Percentiles rank a stretch among this genome's conserved stretches.
Conservation (phyloP, 1,140 invertebrate genomes). For the Melitaea cinxia region DNA sequence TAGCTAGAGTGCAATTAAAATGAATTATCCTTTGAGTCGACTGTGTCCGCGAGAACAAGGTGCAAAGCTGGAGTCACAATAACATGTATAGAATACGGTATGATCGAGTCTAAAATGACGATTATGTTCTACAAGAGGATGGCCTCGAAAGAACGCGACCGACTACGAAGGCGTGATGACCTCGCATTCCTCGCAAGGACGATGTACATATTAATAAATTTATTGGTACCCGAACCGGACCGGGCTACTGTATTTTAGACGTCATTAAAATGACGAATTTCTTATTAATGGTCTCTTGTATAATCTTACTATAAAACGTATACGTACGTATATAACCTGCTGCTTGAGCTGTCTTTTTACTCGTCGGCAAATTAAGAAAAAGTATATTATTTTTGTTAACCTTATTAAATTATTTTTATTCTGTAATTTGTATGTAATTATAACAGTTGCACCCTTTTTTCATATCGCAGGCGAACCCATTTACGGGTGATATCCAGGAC, state of each 20-base stretch:
- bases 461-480: too few species aligned
- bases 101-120: slow-evolving; percentile 58
- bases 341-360: too few species aligned
- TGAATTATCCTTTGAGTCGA: slow-evolving; percentile 19
- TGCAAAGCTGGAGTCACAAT: slow-evolving; percentile 48
- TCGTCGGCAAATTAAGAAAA: too few species aligned
- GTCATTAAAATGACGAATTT: slow-evolving; percentile 25
- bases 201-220: slow-evolving; percentile 55
- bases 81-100: slow-evolving; percentile 66
- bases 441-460: too few species aligned
- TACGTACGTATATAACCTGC: not conserved
- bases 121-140: slow-evolving; percentile 69
- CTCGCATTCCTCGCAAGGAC: slow-evolving; percentile 81
- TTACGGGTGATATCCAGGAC: too few species aligned
- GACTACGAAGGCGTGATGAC: slow-evolving; percentile 64
- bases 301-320: not conserved
- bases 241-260: slow-evolving; percentile 10
- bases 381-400: too few species aligned
- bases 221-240: slow-evolving; percentile 34
- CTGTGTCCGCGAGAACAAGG: slow-evolving; percentile 41
- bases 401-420: too few species aligned
- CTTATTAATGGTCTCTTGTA: not conserved
- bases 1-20: not conserved
- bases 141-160: slow-evolving; percentile 58
- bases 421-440: too few species aligned